These are phyloP conservation scores for Tipula vernalis DNA, from an alignment of 2,888 invertebrate genomes.

Conservation along the genomic window DNA sequence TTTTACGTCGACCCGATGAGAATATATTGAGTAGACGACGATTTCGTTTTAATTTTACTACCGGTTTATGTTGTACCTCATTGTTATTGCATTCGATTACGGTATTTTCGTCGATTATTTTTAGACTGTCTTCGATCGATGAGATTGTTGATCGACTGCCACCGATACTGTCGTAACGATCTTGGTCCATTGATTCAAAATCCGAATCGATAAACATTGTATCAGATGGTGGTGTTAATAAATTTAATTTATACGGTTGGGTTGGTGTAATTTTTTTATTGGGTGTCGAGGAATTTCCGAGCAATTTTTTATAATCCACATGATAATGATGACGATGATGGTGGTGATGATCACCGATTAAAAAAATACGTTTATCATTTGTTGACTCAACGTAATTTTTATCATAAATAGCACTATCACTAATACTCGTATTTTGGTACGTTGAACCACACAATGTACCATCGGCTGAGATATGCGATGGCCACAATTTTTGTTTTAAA, in stretches of 20 bases:
- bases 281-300: slow-evolving; percentile 11
- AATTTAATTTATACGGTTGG: background rate
- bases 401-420: background rate
- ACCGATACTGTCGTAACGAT: slow-evolving; percentile 11
- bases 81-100: background rate
- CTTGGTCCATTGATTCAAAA: slow-evolving; percentile 21
- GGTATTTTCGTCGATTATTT: background rate
- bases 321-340: background rate
- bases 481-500: background rate
- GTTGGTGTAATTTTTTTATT: background rate
- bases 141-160: background rate
- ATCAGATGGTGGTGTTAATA: slow-evolving; percentile 13
- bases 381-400: background rate
- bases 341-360: background rate
- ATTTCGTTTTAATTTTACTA: background rate
- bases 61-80: background rate
- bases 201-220: slow-evolving; percentile 19
- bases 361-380: background rate
- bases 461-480: background rate
- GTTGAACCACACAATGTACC: background rate
- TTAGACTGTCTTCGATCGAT: background rate
- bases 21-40: background rate
- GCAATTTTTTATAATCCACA: background rate
- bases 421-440: background rate
- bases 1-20: background rate